phyloP scores from a whole-genome alignment of 2,113 vertebrate genomes.

The Mormoops blainvillei region DNA sequence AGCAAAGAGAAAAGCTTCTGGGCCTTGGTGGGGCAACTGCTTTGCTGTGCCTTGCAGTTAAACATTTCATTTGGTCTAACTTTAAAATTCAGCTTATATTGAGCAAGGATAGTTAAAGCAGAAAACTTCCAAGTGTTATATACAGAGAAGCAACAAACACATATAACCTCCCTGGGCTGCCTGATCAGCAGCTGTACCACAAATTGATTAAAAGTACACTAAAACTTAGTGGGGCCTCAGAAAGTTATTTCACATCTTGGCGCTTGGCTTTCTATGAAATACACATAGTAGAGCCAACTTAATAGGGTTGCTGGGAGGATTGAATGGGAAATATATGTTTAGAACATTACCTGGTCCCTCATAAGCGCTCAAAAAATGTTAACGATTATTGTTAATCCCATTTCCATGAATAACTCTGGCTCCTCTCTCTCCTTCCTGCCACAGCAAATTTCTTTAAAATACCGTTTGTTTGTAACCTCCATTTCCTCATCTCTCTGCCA shows the following conservation, averaged over 20 bases:
- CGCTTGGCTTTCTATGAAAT: background rate
- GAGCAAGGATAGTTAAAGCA: background rate
- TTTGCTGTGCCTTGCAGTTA: background rate
- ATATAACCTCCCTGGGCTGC: background rate
- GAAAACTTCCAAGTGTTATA: background rate
- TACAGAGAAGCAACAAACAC: background rate
- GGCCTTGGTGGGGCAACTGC: background rate
- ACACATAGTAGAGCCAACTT: background rate
- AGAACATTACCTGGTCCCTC: background rate
- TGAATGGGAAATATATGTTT: background rate
- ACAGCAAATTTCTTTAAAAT: background rate
- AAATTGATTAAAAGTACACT: background rate
- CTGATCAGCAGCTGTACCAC: background rate
- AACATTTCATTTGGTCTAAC: background rate
- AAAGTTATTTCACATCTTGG: background rate
- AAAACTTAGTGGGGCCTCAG: background rate
- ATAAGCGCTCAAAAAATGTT: background rate
- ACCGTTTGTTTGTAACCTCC: background rate
- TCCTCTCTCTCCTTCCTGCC: background rate
- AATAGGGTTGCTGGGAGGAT: background rate
- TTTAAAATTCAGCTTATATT: background rate
- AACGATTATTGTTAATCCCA: background rate
- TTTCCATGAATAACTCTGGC: background rate
- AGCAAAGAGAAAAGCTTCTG: background rate
- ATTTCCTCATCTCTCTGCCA: background rate